Conservation (phyloP, 2,888 invertebrate species). For the Mongoloraphidia duomilia region DNA sequence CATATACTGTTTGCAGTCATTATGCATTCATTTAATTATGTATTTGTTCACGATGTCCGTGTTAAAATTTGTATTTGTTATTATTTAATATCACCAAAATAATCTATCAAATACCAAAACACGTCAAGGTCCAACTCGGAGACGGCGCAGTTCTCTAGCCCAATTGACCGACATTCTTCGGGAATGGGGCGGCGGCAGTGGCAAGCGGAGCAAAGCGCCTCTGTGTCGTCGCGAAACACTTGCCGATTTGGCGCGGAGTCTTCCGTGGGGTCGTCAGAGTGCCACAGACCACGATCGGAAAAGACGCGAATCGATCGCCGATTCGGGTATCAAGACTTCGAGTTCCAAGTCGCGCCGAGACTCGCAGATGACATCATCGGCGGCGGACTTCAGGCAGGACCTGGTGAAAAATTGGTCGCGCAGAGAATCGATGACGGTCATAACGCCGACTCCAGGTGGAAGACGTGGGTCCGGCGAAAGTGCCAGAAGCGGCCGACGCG, state of each 20-base stretch:
- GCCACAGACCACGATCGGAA: conserved; percentile 45
- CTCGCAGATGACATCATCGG: conserved; percentile 44
- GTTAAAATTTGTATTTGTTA: too few species aligned
- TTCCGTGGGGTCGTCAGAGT: conserved; percentile 64
- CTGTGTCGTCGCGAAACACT: conserved; percentile 73
- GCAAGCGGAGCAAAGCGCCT: conserved; percentile 42
- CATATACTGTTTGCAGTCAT: too few species aligned
- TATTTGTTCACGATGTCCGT: too few species aligned
- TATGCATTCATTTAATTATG: too few species aligned
- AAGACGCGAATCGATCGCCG: conserved; percentile 76
- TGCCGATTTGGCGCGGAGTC: conserved; percentile 71
- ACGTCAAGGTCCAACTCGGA: conserved; percentile 40
- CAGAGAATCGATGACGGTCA: conserved; percentile 39
- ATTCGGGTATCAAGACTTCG: conserved; percentile 64
- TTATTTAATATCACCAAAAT: too few species aligned
- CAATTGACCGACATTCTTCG: conserved; percentile 78
- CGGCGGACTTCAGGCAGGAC: conserved; percentile 54
- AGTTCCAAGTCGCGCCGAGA: conserved; percentile 54
- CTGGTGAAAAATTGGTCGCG: conserved; percentile 57
- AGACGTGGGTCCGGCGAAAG: conserved; percentile 53
- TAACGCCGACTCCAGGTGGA: conserved; percentile 27
- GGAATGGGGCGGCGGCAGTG: conserved; percentile 63
- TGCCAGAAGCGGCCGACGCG: conserved; percentile 48
- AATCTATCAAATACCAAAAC: too few species aligned
- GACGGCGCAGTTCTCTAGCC: conserved; percentile 72